Evolutionary conservation across 2,113 vertebrate species (phyloP).

Genomic region (mouse (Mus musculus)): GRCm39 chr4:116616501-116617000

Average conservation of each 20-base stretch:
- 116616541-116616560: not conserved
- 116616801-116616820: not conserved
- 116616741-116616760: not conserved
- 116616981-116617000: not conserved
- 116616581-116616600: not conserved
- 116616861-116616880: not conserved
- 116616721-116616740: not conserved
- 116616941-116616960: not conserved
- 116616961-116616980: not conserved
- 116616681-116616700: not conserved
- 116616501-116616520: no score
- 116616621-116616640: constrained; percentile 17
- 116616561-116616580: not conserved
- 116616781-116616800: not conserved
- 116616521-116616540: not conserved
- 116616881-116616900: not conserved
- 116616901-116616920: not conserved
- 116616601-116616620: not conserved
- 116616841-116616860: not conserved
- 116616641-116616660: not conserved
- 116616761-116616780: not conserved
- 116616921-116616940: not conserved
- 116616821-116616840: not conserved
- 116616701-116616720: constrained; percentile 22
- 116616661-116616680: not conserved